phyloP scores from a whole-genome alignment of 2,888 invertebrate genomes.

The Andrena haemorrhoa region DNA sequence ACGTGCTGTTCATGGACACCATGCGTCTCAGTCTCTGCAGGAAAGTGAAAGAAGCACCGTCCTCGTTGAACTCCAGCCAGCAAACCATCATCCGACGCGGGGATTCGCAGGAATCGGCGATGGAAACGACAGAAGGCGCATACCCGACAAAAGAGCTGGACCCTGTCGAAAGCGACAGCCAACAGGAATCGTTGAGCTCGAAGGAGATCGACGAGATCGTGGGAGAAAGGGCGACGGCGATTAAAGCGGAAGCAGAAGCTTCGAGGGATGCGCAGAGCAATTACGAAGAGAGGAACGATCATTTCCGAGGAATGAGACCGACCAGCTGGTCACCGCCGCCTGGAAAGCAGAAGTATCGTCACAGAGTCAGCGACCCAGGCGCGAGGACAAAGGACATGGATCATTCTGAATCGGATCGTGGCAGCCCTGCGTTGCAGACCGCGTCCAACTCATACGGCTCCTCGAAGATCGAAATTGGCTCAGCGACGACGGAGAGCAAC shows the following conservation, averaged over 20 bases:
- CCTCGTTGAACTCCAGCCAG: slow-evolving; percentile 8
- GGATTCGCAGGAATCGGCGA: not conserved
- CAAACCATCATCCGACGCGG: slow-evolving; percentile 13
- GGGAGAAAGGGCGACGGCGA: slow-evolving; percentile 20
- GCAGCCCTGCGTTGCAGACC: slow-evolving; percentile 2
- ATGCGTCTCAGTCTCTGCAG: slow-evolving; percentile 91
- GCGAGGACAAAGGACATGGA: slow-evolving; percentile 4
- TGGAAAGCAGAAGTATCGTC: slow-evolving; percentile 74
- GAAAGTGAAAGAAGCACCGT: slow-evolving; percentile 87
- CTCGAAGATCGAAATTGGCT: slow-evolving; percentile 75
- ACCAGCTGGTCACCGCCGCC: slow-evolving; percentile 83
- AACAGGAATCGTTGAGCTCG: not conserved
- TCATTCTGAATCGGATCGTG: slow-evolving; percentile 13
- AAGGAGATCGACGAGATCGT: slow-evolving; percentile 18
- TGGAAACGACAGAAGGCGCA: not conserved
- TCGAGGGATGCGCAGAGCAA: not conserved
- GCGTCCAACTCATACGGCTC: slow-evolving; percentile 43
- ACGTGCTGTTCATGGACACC: slow-evolving; percentile 91
- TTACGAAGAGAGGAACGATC: slow-evolving; percentile 65
- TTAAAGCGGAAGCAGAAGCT: slow-evolving; percentile 67
- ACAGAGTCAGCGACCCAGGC: slow-evolving; percentile 57
- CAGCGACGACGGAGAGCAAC: slow-evolving; percentile 72
- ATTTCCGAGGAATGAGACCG: slow-evolving; percentile 81
- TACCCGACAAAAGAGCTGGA: slow-evolving; percentile 5
- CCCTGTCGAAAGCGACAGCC: not conserved